Conservation (phyloP, 2,797 vertebrate species). For the Cirrhinus molitorella region DNA sequence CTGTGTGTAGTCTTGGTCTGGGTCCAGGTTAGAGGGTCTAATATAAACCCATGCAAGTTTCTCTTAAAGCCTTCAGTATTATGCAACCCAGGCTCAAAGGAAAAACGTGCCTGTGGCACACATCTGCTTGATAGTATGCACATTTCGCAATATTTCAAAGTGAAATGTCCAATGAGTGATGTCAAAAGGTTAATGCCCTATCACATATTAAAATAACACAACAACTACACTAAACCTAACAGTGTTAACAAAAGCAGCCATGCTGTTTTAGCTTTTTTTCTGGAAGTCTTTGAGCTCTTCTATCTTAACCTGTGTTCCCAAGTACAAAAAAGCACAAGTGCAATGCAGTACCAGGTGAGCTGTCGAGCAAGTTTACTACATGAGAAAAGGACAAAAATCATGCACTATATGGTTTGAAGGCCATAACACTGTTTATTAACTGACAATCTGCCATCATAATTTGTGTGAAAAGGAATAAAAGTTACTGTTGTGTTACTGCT, state of each 20-base stretch:
- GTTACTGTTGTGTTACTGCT: not conserved
- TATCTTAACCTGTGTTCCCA: not conserved
- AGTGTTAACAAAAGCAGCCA: not conserved
- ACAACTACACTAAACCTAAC: not conserved
- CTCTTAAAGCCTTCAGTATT: not conserved
- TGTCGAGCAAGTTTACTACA: not conserved
- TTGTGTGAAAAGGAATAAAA: not conserved
- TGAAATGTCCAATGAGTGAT: not conserved
- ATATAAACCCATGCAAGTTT: not conserved
- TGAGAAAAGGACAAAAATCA: not conserved
- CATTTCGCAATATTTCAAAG: not conserved
- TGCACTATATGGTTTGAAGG: not conserved
- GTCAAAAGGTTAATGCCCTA: not conserved
- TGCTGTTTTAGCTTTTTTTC: not conserved
- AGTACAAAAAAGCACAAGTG: not conserved
- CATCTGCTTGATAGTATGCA: not conserved
- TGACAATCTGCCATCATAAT: not conserved
- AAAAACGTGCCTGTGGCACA: not conserved
- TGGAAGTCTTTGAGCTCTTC: not conserved
- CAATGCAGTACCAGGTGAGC: not conserved
- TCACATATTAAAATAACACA: not conserved
- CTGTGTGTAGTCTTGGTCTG: not conserved
- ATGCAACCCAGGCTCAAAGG: not conserved
- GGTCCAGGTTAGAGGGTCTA: not conserved
- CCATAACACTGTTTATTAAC: not conserved